Conservation (phyloP, 2,888 invertebrate species). For the Nymphalis polychloros region DNA sequence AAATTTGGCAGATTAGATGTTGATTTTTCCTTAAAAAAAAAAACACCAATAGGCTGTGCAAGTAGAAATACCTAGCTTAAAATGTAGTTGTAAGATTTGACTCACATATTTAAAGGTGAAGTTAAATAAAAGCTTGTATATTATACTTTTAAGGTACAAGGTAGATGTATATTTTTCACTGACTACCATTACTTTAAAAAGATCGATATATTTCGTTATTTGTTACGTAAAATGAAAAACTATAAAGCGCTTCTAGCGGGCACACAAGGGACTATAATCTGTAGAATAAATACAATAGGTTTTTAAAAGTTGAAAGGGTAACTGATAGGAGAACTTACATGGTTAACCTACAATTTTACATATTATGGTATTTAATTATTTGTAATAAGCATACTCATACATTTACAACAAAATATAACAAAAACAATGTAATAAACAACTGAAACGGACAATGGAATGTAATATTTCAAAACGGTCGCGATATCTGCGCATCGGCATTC, state of each 20-base stretch:
- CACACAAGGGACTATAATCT: neutral
- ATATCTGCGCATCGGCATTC: slow-evolving; percentile 52
- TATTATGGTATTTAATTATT: too few relatives aligned
- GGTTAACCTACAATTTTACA: too few relatives aligned
- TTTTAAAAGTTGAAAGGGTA: neutral
- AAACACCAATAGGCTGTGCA: neutral
- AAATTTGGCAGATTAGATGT: too few relatives aligned
- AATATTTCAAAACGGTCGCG: slow-evolving; percentile 47
- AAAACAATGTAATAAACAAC: slow-evolving; percentile 21
- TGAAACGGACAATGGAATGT: slow-evolving; percentile 40
- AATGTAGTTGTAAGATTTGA: too few relatives aligned
- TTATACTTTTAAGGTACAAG: neutral
- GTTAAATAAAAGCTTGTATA: too few relatives aligned
- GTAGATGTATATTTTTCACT: neutral
- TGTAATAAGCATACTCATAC: neutral
- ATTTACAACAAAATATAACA: slow-evolving; percentile 1
- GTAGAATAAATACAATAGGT: neutral
- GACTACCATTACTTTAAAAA: neutral
- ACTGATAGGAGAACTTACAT: too few relatives aligned
- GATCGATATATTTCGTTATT: neutral
- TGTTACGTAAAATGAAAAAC: neutral
- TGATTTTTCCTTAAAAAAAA: neutral
- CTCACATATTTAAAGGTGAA: too few relatives aligned
- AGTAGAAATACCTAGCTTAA: too few relatives aligned
- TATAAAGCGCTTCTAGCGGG: neutral